Conservation (phyloP, 2,888 invertebrate species). For the Drosophila lacicola region DNA sequence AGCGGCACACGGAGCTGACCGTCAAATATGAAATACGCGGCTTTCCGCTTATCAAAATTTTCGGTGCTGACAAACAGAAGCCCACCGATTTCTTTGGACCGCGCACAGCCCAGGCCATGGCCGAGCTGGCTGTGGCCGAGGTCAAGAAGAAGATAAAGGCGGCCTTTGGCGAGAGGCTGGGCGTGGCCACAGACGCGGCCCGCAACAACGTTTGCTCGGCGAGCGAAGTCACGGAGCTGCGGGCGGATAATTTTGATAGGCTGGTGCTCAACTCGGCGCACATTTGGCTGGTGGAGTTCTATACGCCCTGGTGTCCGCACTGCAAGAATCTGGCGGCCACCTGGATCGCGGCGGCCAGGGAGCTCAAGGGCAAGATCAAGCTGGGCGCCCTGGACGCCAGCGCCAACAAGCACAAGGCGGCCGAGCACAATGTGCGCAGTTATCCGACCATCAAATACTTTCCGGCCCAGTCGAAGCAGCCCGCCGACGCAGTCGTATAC, state of each 20-base stretch:
- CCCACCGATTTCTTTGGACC: neutral
- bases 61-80: constrained; percentile 7
- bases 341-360: constrained; percentile 2
- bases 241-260: neutral
- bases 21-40: neutral
- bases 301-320: constrained; percentile 5
- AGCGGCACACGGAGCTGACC: neutral
- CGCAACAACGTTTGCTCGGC: neutral
- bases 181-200: neutral
- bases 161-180: neutral
- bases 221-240: constrained; percentile 6
- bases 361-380: neutral
- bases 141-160: neutral
- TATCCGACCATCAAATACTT: constrained; percentile 17
- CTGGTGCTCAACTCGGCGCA: constrained; percentile 10
- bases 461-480: neutral
- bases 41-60: constrained; percentile 20
- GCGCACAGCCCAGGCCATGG: neutral
- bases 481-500: neutral
- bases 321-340: neutral
- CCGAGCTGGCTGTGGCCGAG: neutral
- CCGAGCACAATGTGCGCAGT: neutral
- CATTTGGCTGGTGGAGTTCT: constrained; percentile 16
- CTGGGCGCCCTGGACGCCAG: constrained; percentile 13
- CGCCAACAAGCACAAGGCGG: neutral